Evolutionary conservation across 2,113 vertebrate genomes (phyloP).

Genomic region (Emydocephalus ijimae): DNA sequence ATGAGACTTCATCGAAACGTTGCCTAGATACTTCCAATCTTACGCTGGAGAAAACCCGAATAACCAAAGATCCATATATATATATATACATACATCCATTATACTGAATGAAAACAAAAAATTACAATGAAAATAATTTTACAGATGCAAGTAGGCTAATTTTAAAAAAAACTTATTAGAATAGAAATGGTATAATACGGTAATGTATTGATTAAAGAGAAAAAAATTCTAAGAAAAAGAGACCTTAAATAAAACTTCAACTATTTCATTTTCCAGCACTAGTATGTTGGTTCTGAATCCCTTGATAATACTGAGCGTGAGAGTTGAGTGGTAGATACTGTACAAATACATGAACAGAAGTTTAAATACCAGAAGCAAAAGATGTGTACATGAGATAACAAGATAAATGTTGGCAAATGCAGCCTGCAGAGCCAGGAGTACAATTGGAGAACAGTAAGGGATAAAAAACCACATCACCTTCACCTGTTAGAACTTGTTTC

Average conservation of each 20-base stretch:
- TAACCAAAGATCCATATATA: too few species aligned
- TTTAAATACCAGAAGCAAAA: conserved; percentile 63
- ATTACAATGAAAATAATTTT: background rate
- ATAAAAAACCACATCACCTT: conserved; percentile 21
- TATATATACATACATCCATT: background rate
- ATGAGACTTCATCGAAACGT: too few species aligned
- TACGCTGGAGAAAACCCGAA: too few species aligned
- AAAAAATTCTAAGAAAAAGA: background rate
- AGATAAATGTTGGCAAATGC: conserved; percentile 58
- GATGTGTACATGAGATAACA: conserved; percentile 60
- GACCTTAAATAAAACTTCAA: background rate
- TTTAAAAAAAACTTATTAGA: background rate
- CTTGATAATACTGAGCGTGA: conserved; percentile 21
- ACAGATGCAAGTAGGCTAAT: background rate
- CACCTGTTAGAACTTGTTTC: conserved; percentile 42
- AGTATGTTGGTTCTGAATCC: background rate
- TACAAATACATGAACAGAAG: conserved; percentile 58
- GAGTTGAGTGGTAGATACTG: conserved; percentile 34
- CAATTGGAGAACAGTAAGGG: conserved; percentile 36
- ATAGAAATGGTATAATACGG: background rate
- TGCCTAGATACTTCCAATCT: too few species aligned
- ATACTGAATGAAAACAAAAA: background rate
- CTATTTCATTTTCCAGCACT: background rate
- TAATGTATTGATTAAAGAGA: background rate
- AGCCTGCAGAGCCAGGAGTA: conserved; percentile 44